Base-by-base conservation (phyloP, 2,888 invertebrate genomes). In the Plemyria rubiginata region DNA sequence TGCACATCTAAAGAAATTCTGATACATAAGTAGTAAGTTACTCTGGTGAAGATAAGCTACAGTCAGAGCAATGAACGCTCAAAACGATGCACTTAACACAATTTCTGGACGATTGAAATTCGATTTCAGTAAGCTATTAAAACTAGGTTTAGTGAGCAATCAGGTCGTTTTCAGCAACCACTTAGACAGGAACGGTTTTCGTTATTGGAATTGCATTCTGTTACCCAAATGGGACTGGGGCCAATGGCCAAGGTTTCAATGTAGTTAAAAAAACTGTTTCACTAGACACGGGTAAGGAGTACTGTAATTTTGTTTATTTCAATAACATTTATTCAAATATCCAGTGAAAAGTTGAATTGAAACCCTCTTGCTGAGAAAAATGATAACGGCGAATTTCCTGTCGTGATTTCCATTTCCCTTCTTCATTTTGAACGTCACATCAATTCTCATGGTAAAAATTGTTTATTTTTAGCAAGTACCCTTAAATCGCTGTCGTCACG, bases 21-120 rank as follows among this genome's bases (percentile, higher is more conserved):
- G n/a, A n/a, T n/a, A n/a, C n/a, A n/a, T n/a, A n/a, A n/a, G n/a
- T n/a, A n/a, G n/a, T n/a, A n/a, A n/a, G n/a, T n/a, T n/a, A n/a
- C n/a, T n/a, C n/a, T n/a, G n/a, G n/a, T n/a, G n/a, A n/a, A n/a
- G n/a, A 22, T 22, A 22, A 45, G 36, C 28, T 40, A 48, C 53
- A 50, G 54, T 48, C 50, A 38, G 52, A 60, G 54, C 54, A 55
- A 55, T 55, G 60, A 51, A 43, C 46, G 51, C 51, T 59, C 36
- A 45, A 54, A 65, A 58, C 52, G 56, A 41, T 51, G 63, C 65
- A 61, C 68, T 68, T 63, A 68, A 66, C 68, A 68, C 65, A 66
- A 54, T 68, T 68, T 66, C 65, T 63, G 50, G 48, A 54, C 61
- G 56, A 62, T 60, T 64, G 61, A 59, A 61, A 60, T 60, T 62